Percentiles rank a stretch among this genome's conserved stretches.
Evolutionary conservation across 2,888 invertebrate genomes (phyloP).

Genomic region (Plagodis dolabraria): DNA sequence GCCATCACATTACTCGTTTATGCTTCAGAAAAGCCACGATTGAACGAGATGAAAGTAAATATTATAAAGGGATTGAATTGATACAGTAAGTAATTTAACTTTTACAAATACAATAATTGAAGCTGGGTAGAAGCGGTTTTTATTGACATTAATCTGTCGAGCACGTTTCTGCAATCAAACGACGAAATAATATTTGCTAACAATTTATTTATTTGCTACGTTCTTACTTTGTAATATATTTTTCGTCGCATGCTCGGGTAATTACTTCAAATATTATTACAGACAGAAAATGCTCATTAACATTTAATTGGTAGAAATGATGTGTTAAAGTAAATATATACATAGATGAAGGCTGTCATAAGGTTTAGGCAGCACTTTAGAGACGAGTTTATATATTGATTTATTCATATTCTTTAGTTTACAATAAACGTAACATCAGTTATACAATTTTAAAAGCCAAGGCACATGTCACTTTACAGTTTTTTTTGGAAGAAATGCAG

Average conservation of each 20-base stretch:
- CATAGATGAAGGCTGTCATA: conserved; percentile 25
- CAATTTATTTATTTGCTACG: conserved; percentile 19
- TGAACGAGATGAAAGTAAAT: conserved; percentile 7
- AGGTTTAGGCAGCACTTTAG: conserved; percentile 63
- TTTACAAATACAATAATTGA: not conserved
- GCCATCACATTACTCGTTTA: too few species aligned
- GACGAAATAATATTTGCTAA: conserved; percentile 17
- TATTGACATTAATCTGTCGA: conserved; percentile 1
- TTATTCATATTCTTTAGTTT: conserved; percentile 56
- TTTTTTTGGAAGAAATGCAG: conserved; percentile 79
- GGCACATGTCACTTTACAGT: conserved; percentile 79
- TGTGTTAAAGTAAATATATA: conserved; percentile 28
- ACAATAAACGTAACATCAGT: conserved; percentile 71
- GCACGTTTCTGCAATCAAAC: conserved; percentile 7
- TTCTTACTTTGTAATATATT: conserved; percentile 4
- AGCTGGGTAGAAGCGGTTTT: not conserved
- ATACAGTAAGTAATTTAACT: not conserved
- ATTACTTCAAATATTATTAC: conserved; percentile 17
- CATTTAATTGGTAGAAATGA: conserved; percentile 16
- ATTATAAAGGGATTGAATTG: conserved; percentile 3
- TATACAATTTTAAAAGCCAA: conserved; percentile 79
- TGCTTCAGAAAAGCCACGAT: not conserved
- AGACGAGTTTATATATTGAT: conserved; percentile 53
- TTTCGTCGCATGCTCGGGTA: conserved; percentile 10
- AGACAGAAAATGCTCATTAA: conserved; percentile 21